A percentile compares a stretch with the other conserved stretches of the same genome.
phyloP scores from a whole-genome alignment of 2,888 invertebrate species.

The Harpalus rufipes region DNA sequence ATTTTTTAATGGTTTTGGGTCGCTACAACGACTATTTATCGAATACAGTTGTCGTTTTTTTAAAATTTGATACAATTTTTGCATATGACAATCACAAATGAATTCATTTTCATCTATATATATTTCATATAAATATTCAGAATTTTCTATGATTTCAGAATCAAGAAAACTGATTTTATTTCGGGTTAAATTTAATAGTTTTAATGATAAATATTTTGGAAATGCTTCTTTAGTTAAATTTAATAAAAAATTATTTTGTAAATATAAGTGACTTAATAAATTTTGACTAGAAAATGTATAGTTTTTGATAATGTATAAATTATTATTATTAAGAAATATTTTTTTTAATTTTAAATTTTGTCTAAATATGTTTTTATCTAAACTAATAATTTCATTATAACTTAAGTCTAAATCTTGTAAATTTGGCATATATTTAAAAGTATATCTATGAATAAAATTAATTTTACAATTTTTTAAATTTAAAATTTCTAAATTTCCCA shows the following conservation, averaged over 20 bases:
- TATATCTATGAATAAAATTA: background rate
- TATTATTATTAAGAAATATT: conserved; percentile 7
- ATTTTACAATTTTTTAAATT: conserved; percentile 19
- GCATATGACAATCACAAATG: conserved; percentile 29
- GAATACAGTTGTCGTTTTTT: conserved; percentile 2
- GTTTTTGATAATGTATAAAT: background rate
- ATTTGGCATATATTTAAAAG: conserved; percentile 12
- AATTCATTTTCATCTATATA: conserved; percentile 37
- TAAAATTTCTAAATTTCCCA: background rate
- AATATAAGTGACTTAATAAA: background rate
- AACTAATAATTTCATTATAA: conserved; percentile 1
- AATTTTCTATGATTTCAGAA: background rate
- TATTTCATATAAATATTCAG: conserved; percentile 6
- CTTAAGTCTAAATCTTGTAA: background rate
- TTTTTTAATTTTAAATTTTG: conserved; percentile 7
- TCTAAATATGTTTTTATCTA: conserved; percentile 10
- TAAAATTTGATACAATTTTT: background rate
- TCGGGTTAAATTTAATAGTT: background rate
- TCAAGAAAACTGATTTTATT: conserved; percentile 3
- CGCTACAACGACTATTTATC: conserved; percentile 11
- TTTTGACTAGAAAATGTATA: conserved; percentile 10
- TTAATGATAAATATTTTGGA: background rate
- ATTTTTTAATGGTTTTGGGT: conserved; percentile 15
- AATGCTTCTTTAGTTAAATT: background rate
- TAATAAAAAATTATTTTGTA: background rate